Evolutionary conservation across 2,113 vertebrate species (phyloP), one percentile per base, ranked within the genome.

Genomic region (Diglossa brunneiventris): DNA sequence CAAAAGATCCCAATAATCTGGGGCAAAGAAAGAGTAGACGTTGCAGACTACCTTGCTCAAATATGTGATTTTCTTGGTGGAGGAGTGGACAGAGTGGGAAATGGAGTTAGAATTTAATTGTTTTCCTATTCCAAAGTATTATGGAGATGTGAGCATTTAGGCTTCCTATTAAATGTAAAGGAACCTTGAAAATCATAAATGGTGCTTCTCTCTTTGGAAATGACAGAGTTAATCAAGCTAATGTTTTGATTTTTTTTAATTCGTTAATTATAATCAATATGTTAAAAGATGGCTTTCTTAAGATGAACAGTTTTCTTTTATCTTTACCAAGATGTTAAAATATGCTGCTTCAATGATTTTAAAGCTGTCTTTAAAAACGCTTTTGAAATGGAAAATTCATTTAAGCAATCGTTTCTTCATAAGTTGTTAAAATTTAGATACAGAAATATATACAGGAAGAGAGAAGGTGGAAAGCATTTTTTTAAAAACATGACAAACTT

Each of bases 21-120:
- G 15, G 17, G 1, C 0, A 8, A 49, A 15, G 17, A 10, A 90
- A 80, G 2, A 4, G 3, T 31, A 66, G 4, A 11, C 0, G 11
- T 39, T 42, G 30, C 9, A 58, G 20, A 31, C 1, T 30, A n/a
- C 26, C n/a, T 75, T 75, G 10, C 16, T 75, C 15, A 81, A 79
- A 75, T 27, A 39, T 0, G 0, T 33, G 13, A 16, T 56, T 87
- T 94, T 81, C 17, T 37, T 77, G 9, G 13, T 2, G 5, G 2
- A 2, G 5, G 4, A 7, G 4, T 14, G 8, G 13, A 64, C 11
- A 61, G 19, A 46, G 11, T 82, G 46, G 17, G 13, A 49, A 64
- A 47, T 37, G 6, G 9, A 0, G 4, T 58, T 78, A 46, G 3
- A n/a, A 0, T 7, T 67, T 53, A 83, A 49, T 27, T 35, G 2